Conservation (phyloP, 2,888 invertebrate species). For the Lasioglossum villosulum region DNA sequence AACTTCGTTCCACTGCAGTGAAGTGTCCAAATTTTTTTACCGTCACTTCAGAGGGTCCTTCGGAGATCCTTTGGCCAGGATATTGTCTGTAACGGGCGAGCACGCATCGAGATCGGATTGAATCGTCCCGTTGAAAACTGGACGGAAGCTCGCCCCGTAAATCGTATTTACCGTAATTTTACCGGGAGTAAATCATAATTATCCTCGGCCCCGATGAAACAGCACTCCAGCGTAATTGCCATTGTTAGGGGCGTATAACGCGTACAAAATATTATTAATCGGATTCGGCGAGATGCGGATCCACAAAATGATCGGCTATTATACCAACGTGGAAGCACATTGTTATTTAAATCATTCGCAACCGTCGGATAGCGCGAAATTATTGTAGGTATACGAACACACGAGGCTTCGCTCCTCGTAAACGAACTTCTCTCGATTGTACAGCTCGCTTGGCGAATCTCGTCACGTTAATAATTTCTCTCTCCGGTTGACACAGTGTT, state of each 20-base stretch:
- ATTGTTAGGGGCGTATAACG: slow-evolving; percentile 3
- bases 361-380: neutral
- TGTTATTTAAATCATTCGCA: slow-evolving; percentile 8
- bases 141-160: neutral
- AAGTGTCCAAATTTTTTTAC: neutral
- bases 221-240: neutral
- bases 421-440: slow-evolving; percentile 7
- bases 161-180: slow-evolving; percentile 17
- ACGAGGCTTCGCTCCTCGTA: neutral
- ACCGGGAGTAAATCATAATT: slow-evolving; percentile 34
- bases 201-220: neutral
- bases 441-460: neutral
- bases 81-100: neutral
- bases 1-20: neutral
- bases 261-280: neutral
- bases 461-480: slow-evolving; percentile 3
- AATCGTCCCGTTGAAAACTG: slow-evolving; percentile 5
- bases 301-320: neutral
- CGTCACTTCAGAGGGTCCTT: neutral
- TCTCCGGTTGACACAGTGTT: neutral
- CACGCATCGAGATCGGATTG: neutral
- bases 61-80: neutral
- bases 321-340: neutral
- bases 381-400: neutral
- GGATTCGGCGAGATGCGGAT: neutral